A percentile compares a stretch with the other conserved stretches of the same genome.
Conservation (phyloP, 2,113 vertebrate species). For the Macrotus californicus region DNA sequence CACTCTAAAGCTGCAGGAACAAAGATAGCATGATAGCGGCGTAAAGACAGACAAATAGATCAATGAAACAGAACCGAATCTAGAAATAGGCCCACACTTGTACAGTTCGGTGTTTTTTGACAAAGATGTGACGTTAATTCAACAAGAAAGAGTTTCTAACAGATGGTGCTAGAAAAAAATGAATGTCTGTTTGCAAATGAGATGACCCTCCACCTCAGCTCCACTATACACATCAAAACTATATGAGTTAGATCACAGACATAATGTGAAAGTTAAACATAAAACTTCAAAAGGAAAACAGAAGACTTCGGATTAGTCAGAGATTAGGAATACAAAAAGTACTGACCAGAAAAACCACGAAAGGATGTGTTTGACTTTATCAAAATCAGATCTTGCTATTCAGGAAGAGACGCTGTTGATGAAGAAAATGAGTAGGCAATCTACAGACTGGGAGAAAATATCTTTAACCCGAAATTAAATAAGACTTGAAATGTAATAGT, state of each 20-base stretch:
- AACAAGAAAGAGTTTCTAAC: conserved; percentile 15
- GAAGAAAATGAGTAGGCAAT: neutral
- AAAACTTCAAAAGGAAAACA: conserved; percentile 13
- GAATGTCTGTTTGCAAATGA: neutral
- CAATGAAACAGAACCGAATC: neutral
- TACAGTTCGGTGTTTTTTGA: conserved; percentile 41
- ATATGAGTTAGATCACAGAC: neutral
- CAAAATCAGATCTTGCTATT: conserved; percentile 14
- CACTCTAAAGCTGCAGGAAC: neutral
- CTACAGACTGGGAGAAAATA: neutral
- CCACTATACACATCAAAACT: neutral
- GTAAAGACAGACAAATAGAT: neutral
- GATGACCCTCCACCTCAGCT: neutral
- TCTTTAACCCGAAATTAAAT: neutral
- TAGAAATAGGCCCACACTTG: neutral
- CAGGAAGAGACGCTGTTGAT: neutral
- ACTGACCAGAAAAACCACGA: neutral
- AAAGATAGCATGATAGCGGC: neutral
- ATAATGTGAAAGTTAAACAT: neutral
- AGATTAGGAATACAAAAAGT: neutral
- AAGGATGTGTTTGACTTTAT: neutral
- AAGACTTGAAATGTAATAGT: neutral
- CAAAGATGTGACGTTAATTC: conserved; percentile 2
- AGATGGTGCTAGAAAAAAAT: neutral
- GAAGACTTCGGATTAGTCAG: neutral